Conservation (phyloP, 2,888 invertebrate genomes). For the Clistopyga incitator region DNA sequence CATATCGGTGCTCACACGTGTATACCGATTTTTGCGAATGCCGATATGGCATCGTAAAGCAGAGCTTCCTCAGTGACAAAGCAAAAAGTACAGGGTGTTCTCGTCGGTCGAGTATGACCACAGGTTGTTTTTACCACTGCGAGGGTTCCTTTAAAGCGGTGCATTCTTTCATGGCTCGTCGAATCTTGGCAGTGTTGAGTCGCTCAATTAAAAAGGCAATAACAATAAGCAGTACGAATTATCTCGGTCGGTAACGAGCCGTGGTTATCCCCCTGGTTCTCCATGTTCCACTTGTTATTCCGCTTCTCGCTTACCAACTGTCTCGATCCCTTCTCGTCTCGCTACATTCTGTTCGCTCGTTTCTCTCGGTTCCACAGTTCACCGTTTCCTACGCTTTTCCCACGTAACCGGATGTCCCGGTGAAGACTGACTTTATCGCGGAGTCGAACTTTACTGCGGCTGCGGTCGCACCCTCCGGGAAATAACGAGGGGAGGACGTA, state of each 20-base stretch:
- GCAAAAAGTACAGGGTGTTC: background rate
- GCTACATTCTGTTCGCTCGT: constrained; percentile 61
- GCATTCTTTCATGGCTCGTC: constrained; percentile 3
- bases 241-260: constrained; percentile 57
- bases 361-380: constrained; percentile 51
- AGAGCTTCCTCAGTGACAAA: too few species aligned
- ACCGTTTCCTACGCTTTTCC: constrained; percentile 48
- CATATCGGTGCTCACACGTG: too few species aligned
- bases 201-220: constrained; percentile 22
- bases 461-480: constrained; percentile 42
- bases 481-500: constrained; percentile 49
- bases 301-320: constrained; percentile 20
- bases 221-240: constrained; percentile 48
- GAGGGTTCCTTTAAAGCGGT: background rate
- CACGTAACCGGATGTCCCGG: constrained; percentile 54
- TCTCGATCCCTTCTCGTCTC: constrained; percentile 35
- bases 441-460: constrained; percentile 50
- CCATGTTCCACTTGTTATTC: constrained; percentile 10
- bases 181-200: constrained; percentile 7
- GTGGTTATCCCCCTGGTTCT: constrained; percentile 7
- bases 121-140: constrained; percentile 23
- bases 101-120: background rate
- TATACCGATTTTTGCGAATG: too few species aligned
- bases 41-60: too few species aligned
- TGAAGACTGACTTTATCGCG: constrained; percentile 60